phyloP scores from a whole-genome alignment of 2,888 invertebrate species.

The Zygothrica quintamaculata region DNA sequence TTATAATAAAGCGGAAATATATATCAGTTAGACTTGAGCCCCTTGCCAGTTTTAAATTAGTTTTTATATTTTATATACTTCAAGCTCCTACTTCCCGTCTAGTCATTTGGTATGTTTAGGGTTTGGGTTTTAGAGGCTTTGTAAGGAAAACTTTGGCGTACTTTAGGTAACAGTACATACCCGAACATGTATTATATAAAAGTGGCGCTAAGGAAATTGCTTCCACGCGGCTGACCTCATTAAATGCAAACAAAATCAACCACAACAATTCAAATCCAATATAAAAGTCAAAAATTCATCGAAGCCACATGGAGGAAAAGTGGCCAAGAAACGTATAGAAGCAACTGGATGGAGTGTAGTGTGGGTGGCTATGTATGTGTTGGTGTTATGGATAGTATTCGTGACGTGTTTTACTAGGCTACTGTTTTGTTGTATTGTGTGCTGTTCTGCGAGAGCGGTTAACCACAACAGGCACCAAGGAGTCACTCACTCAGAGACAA shows the following conservation, averaged over 20 bases:
- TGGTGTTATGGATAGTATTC: constrained; percentile 21
- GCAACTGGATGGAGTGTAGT: constrained; percentile 9
- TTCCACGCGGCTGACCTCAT: constrained; percentile 73
- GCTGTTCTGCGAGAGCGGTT: constrained; percentile 33
- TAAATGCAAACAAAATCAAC: constrained; percentile 69
- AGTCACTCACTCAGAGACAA: constrained; percentile 47
- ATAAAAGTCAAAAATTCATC: constrained; percentile 79
- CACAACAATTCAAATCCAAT: constrained; percentile 77
- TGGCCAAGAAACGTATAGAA: constrained; percentile 5
- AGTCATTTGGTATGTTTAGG: constrained; percentile 19
- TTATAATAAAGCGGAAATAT: too few species aligned
- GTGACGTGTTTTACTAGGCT: constrained; percentile 44
- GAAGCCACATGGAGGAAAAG: constrained; percentile 46
- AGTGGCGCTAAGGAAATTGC: constrained; percentile 63
- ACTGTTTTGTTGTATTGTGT: too few species aligned
- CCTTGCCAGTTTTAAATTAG: too few species aligned
- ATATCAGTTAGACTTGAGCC: too few species aligned
- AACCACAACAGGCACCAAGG: constrained; percentile 69
- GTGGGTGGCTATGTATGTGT: constrained; percentile 8
- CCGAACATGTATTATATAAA: constrained; percentile 24
- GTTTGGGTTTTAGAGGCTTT: constrained; percentile 33
- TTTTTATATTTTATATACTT: constrained; percentile 17
- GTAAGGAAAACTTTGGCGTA: constrained; percentile 39
- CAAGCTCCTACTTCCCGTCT: neutral
- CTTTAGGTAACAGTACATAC: neutral